These are phyloP conservation scores for Candidula unifasciata DNA, from an alignment of 2,888 invertebrate genomes.

Conservation along the genomic window DNA sequence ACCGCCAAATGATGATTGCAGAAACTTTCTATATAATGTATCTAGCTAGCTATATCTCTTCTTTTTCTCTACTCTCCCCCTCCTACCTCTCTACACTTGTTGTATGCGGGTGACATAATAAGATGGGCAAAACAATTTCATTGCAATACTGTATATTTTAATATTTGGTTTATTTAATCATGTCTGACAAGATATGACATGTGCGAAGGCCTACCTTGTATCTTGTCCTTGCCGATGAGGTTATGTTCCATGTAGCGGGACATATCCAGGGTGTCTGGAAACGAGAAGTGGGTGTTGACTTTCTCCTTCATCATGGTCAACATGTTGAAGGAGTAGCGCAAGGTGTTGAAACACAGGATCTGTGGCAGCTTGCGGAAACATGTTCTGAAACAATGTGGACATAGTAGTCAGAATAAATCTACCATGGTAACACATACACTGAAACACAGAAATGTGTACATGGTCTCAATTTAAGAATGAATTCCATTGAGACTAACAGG, in stretches of 20 bases:
- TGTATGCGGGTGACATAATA: neutral
- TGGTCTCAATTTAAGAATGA: no score
- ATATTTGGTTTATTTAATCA: neutral
- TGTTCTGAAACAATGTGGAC: slow-evolving; percentile 82
- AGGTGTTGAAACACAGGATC: slow-evolving; percentile 96
- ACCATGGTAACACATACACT: no score
- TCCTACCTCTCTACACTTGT: neutral
- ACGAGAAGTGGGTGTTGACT: slow-evolving; percentile 97
- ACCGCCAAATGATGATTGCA: no score
- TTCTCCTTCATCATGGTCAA: slow-evolving; percentile 97
- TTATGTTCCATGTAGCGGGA: slow-evolving; percentile 95
- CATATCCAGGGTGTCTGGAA: slow-evolving; percentile 95
- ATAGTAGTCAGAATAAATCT: neutral
- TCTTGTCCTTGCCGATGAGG: slow-evolving; percentile 79
- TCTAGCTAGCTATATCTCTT: no score
- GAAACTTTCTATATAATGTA: no score
- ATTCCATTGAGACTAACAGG: no score
- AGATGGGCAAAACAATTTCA: neutral
- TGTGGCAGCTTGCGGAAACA: slow-evolving; percentile 95
- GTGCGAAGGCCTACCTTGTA: slow-evolving; percentile 58
- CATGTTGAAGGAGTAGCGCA: slow-evolving; percentile 98
- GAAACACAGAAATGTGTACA: no score
- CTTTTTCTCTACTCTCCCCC: no score
- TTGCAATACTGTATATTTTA: no score
- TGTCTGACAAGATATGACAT: neutral